A percentile compares a stretch with the other conserved stretches of the same genome.
Conservation (phyloP, 2,113 vertebrate genomes). For the Hymenochirus boettgeri region DNA sequence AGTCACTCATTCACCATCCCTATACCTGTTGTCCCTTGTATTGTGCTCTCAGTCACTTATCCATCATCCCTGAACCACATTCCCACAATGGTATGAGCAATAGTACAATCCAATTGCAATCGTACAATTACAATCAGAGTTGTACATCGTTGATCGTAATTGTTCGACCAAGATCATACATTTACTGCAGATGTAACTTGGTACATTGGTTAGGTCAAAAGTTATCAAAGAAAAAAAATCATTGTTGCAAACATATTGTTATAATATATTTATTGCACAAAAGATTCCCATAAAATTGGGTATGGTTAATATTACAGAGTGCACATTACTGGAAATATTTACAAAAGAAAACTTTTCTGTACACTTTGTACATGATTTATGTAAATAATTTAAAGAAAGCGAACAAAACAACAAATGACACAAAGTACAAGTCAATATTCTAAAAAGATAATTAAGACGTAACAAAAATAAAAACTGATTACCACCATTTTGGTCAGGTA, state of each 20-base stretch:
- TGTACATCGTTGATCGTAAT: too few relatives aligned
- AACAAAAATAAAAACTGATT: slow-evolving; percentile 15
- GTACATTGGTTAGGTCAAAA: too few relatives aligned
- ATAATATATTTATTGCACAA: slow-evolving; percentile 95
- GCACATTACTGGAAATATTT: slow-evolving; percentile 83
- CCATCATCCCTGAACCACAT: too few relatives aligned
- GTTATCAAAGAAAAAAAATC: neutral
- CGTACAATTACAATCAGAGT: too few relatives aligned
- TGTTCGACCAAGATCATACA: too few relatives aligned
- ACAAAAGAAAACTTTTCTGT: slow-evolving; percentile 86
- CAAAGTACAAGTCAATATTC: slow-evolving; percentile 52
- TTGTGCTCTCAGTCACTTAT: too few relatives aligned
- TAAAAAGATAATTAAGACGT: slow-evolving; percentile 67
- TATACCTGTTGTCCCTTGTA: too few relatives aligned
- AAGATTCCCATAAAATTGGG: slow-evolving; percentile 96
- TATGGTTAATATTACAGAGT: slow-evolving; percentile 82
- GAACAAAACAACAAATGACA: slow-evolving; percentile 56
- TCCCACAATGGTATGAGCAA: too few relatives aligned
- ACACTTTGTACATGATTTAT: slow-evolving; percentile 78
- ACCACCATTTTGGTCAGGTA: slow-evolving; percentile 32
- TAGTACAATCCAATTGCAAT: too few relatives aligned
- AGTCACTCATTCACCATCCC: too few relatives aligned
- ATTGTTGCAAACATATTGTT: slow-evolving; percentile 55
- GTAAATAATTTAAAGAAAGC: slow-evolving; percentile 87
- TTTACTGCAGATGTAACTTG: too few relatives aligned